Evolutionary conservation across 2,888 invertebrate genomes (phyloP), one percentile per base, ranked within the genome.

Genomic region (Gymnocheta viridis): DNA sequence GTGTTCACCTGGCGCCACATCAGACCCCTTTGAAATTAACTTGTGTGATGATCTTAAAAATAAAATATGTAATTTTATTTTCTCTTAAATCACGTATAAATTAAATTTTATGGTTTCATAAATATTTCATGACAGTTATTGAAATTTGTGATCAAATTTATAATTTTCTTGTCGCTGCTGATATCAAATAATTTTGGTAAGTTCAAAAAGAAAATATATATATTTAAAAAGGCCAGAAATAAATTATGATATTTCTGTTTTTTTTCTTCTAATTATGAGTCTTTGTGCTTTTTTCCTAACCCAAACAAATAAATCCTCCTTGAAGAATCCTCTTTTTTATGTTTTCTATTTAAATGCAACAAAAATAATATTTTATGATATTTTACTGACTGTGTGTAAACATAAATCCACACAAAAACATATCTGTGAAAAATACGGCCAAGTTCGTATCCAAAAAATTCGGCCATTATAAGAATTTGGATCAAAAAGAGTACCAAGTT

Each of bases 1-100:
- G 47, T 72, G 47, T 58, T 56, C 47, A 73, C 56, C 60, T 81
- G 73, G 81, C 81, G 81, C 81, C 74, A 74, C 67, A 56, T 47
- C 47, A 47, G 56, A 79, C 72, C 54, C 27, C 72, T 49, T 67
- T 73, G 9, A 67, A 47, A 38, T 58, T 24, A 44, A 62, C 7
- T 58, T 60, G 77, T 62, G 60, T 60, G 62, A 62, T 60, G 62
- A 62, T 78, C 27, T 62, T 51, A 22, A 54, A 64, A 79, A 70
- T 44, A 19, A 47, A 49, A 66, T 29, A 60, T 51, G n/a, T n/a
- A n/a, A n/a, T 60, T 67, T 73, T 24, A 38, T 35, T 41, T 10
- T 51, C 60, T 66, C 47, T 17, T 81, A 67, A 81, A 81, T 81
- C 27, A 67, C 5, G 14, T n/a, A n/a, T 17, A 60, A 74, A 73